Base-by-base conservation (phyloP, 1,140 invertebrate genomes). In the Oryzaephilus surinamensis region DNA sequence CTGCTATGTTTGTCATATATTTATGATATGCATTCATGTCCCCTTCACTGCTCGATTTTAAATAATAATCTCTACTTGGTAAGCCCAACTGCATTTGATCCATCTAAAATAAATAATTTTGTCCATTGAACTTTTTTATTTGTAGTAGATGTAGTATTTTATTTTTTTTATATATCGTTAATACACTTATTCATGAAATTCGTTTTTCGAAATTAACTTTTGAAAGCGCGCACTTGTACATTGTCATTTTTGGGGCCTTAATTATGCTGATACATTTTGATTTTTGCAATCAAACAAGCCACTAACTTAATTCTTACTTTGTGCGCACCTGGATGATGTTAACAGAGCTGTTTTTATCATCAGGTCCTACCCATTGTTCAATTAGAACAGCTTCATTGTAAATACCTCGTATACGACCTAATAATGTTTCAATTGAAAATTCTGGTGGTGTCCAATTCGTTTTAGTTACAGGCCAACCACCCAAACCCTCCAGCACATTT, bases 271-370 rank as follows among this genome's bases (percentile, higher is more conserved):
- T n/a, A n/a, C n/a, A n/a, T n/a, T n/a, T n/a, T n/a, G n/a, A n/a
- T n/a, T n/a, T n/a, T n/a, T n/a, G n/a, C n/a, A n/a, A n/a, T n/a
- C n/a, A n/a, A n/a, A n/a, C n/a, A n/a, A n/a, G n/a, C n/a, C n/a
- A n/a, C 46, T 30, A 46, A 50, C 45, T 50, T 52, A 60, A 57
- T 61, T 60, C 62, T 64, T 64, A 63, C 61, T 65, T 65, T 62
- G 60, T 60, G 51, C 51, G 65, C 72, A 85, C 83, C 76, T 89
- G 86, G 50, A 91, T 73, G 55, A 91, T 85, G 69, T 90, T 85
- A 43, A 74, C 71, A 15, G 81, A 82, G 49, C 82, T 86, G 62
- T 88, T 86, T 61, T 84, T 86, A 60, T 89, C 84, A 52, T 89
- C 84, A 0, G 84, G 83, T 1, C 83, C 84, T 33, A 89, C 79